phyloP scores from a whole-genome alignment of 2,888 invertebrate species.

The Celastrina argiolus region DNA sequence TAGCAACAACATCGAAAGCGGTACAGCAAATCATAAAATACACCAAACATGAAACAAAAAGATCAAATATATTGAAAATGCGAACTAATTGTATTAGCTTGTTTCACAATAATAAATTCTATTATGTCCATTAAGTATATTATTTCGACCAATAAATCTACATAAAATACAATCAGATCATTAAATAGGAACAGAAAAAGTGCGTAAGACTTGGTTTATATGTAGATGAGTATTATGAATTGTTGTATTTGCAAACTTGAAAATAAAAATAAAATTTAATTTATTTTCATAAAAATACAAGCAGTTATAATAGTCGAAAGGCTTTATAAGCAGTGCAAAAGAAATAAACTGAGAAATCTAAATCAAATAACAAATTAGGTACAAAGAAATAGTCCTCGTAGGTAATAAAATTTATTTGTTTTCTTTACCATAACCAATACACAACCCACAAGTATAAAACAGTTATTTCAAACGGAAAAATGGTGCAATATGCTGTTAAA shows the following conservation, averaged over 20 bases:
- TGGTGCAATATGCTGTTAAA: not conserved
- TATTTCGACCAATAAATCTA: not conserved
- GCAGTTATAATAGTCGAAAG: not conserved
- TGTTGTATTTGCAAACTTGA: not conserved
- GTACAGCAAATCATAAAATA: constrained; percentile 32
- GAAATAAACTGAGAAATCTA: not conserved
- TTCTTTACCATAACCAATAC: not conserved
- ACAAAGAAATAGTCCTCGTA: not conserved
- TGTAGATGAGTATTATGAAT: not conserved
- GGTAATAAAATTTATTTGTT: not conserved
- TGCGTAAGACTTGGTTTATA: not conserved
- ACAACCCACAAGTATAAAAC: not conserved
- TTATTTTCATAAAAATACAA: not conserved
- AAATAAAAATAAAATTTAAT: not conserved
- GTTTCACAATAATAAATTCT: not conserved
- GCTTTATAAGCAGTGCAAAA: not conserved
- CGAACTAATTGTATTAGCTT: not conserved
- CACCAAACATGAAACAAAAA: constrained; percentile 72
- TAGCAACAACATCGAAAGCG: constrained; percentile 75
- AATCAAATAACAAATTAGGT: not conserved
- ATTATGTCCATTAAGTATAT: not conserved
- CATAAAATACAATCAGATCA: not conserved
- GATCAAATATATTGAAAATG: constrained; percentile 32
- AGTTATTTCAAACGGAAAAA: not conserved
- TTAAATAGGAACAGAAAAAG: not conserved